A percentile compares a stretch with the other conserved stretches of the same genome.
Conservation (phyloP, 1,140 invertebrate genomes). For the Nymphalis io region DNA sequence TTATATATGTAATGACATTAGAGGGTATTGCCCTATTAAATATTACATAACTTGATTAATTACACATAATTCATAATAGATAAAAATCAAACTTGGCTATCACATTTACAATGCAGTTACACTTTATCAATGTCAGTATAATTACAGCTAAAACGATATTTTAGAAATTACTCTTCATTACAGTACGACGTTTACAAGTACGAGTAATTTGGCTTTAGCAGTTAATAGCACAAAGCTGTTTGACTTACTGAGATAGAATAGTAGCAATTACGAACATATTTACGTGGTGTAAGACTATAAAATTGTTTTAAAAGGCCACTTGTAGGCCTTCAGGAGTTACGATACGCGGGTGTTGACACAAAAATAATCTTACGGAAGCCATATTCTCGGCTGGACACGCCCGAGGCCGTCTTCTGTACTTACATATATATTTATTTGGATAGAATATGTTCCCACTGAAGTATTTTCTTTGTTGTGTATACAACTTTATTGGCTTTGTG, state of each 20-base stretch:
- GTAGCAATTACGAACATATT: constrained; percentile 2
- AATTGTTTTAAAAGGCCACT: constrained; percentile 39
- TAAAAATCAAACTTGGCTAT: neutral
- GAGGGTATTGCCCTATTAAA: neutral
- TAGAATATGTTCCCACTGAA: constrained; percentile 1
- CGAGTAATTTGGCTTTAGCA: constrained; percentile 1
- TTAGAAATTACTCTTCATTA: neutral
- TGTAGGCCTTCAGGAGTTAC: constrained; percentile 35
- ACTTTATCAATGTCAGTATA: constrained; percentile 14
- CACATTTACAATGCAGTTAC: neutral
- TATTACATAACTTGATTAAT: neutral
- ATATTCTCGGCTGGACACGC: constrained; percentile 20
- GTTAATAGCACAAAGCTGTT: neutral
- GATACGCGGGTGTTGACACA: constrained; percentile 25
- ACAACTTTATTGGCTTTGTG: neutral
- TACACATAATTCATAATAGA: neutral
- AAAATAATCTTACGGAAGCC: constrained; percentile 38
- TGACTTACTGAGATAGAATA: neutral
- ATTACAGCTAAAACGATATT: constrained; percentile 8
- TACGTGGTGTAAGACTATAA: constrained; percentile 21
- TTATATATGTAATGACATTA: neutral
- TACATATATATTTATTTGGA: neutral
- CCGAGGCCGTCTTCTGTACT: constrained; percentile 21
- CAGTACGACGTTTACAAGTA: neutral
- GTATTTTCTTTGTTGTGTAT: neutral